These are phyloP conservation scores for Amphiprion ocellaris DNA, from an alignment of 2,113 vertebrate species.

Conservation along the genomic window DNA sequence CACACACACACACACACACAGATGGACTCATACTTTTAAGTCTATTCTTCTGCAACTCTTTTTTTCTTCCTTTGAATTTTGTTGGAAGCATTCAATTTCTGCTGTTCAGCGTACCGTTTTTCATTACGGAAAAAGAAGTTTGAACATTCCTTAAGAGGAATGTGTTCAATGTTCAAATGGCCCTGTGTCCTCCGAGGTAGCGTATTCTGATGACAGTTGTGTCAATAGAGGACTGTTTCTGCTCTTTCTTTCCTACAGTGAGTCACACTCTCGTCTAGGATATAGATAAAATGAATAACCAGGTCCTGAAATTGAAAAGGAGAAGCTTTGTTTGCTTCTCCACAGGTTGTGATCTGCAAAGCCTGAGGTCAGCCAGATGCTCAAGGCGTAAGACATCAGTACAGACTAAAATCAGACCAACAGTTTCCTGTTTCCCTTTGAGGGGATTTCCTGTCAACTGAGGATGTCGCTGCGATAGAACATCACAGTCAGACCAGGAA, in stretches of 20 bases:
- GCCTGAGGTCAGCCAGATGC: not conserved
- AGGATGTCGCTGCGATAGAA: not conserved
- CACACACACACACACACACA: not conserved
- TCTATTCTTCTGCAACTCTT: not conserved
- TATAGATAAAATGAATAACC: constrained; percentile 20
- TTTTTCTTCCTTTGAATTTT: not conserved
- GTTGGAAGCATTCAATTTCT: not conserved
- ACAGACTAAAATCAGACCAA: constrained; percentile 24
- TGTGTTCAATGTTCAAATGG: no score
- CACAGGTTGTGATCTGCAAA: not conserved
- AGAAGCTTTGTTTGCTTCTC: not conserved
- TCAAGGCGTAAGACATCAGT: not conserved
- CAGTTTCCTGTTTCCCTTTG: constrained; percentile 11
- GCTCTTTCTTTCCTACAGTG: not conserved
- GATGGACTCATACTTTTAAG: not conserved
- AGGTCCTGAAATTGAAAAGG: not conserved
- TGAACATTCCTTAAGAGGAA: not conserved
- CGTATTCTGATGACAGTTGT: not conserved
- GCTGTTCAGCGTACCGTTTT: not conserved
- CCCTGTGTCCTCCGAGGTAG: not conserved
- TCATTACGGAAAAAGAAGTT: not conserved
- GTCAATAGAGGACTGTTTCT: not conserved
- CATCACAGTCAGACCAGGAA: constrained; percentile 17
- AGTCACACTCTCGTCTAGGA: constrained; percentile 8
- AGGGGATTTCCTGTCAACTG: constrained; percentile 27